phyloP scores from a whole-genome alignment of 2,113 vertebrate genomes.

The Phylloscopus trochilus region DNA sequence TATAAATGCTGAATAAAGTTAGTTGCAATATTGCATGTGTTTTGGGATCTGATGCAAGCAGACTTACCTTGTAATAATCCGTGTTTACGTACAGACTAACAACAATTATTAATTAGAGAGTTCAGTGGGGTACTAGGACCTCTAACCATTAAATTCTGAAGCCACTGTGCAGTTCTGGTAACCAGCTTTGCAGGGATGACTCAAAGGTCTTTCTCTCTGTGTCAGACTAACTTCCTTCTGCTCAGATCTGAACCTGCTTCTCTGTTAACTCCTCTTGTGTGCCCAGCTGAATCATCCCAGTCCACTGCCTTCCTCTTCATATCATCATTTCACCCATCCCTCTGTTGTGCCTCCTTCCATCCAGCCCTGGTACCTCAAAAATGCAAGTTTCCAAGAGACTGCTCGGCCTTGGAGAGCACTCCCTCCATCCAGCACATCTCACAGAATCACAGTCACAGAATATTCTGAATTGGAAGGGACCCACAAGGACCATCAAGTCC shows the following conservation, averaged over 20 bases:
- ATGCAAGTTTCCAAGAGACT: neutral
- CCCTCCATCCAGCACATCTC: neutral
- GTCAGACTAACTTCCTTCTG: neutral
- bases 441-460: neutral
- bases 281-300: neutral
- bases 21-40: neutral
- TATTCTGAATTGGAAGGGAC: neutral
- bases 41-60: neutral
- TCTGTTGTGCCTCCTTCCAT: neutral
- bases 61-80: neutral
- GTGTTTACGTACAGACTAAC: neutral
- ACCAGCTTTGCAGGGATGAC: neutral
- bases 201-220: neutral
- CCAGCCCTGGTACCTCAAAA: neutral
- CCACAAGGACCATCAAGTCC: no score
- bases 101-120: neutral
- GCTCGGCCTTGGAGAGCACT: rapidly evolving
- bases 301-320: neutral
- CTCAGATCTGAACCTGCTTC: neutral
- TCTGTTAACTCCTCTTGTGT: neutral
- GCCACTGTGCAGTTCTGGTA: neutral
- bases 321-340: neutral
- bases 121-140: neutral
- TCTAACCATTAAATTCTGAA: neutral
- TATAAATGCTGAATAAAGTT: neutral